These are phyloP conservation scores for Borostomias antarcticus DNA, from an alignment of 2,797 vertebrate species.

Conservation along the genomic window DNA sequence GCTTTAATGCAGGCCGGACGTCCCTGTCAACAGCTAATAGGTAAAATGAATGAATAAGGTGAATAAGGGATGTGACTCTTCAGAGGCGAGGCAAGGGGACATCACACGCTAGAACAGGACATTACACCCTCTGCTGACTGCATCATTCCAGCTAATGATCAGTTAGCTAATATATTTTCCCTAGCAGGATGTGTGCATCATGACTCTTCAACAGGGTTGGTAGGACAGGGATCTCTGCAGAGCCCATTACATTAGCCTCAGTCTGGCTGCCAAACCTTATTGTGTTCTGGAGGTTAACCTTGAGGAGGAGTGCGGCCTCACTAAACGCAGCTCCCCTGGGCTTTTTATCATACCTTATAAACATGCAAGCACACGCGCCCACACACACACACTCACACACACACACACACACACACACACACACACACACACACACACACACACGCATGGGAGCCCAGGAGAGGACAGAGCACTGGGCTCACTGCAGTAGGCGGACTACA, in stretches of 20 bases:
- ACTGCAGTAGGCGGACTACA: no score
- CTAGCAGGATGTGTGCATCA: no score
- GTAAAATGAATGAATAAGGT: conserved; percentile 31
- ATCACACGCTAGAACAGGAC: not conserved
- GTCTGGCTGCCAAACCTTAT: not conserved
- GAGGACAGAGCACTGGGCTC: no score
- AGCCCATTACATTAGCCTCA: not conserved
- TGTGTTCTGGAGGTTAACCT: conserved; percentile 4
- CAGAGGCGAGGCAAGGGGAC: not conserved
- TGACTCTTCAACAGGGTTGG: no score
- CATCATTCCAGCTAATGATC: no score
- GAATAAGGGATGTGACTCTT: conserved; percentile 6
- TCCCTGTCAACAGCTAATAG: conserved; percentile 14
- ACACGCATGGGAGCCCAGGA: not conserved
- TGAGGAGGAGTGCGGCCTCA: not conserved
- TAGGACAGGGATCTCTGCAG: not conserved
- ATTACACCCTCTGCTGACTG: no score
- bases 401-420: not conserved
- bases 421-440: not conserved
- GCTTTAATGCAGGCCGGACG: conserved; percentile 24
- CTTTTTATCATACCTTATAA: not conserved
- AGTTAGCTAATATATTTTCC: no score
- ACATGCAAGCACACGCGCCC: not conserved
- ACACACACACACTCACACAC: not conserved
- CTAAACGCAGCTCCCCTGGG: not conserved